Conservation (phyloP, 1,140 invertebrate species). For the Drosophila ohnishii region DNA sequence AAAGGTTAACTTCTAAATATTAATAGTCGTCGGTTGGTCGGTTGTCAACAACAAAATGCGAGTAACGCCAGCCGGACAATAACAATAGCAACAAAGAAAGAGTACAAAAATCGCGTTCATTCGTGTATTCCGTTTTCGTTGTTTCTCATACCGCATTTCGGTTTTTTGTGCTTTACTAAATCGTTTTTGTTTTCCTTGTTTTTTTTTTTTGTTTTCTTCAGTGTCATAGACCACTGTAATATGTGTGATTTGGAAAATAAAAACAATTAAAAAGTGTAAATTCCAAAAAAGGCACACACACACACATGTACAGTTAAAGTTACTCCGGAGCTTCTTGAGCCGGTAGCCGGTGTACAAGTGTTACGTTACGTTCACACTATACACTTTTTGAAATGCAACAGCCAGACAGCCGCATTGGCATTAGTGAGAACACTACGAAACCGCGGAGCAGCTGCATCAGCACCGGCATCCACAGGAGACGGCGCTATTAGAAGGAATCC, state of each 20-base stretch:
- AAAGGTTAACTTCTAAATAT: conserved; percentile 83
- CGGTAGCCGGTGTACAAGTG: conserved; percentile 3
- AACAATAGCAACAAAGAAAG: conserved; percentile 49
- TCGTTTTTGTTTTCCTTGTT: conserved; percentile 5
- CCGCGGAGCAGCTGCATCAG: conserved; percentile 13
- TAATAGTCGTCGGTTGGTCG: conserved; percentile 74
- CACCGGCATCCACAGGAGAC: conserved; percentile 28
- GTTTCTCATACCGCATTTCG: conserved; percentile 13
- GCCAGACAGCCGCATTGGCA: conserved; percentile 14
- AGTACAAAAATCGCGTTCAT: conserved; percentile 48
- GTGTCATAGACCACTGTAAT: not conserved
- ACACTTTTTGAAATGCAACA: conserved; percentile 55
- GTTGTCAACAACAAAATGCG: conserved; percentile 62
- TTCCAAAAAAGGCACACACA: not conserved
- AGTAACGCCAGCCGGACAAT: conserved; percentile 36
- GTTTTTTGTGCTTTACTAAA: conserved; percentile 18
- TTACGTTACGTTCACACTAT: conserved; percentile 6
- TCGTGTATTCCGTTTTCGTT: conserved; percentile 27
- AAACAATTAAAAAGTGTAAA: not conserved
- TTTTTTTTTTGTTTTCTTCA: conserved; percentile 7
- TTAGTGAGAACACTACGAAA: conserved; percentile 9
- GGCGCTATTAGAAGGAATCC: conserved; percentile 16
- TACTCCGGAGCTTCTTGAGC: not conserved
- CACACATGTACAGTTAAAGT: conserved; percentile 2
- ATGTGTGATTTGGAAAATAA: not conserved